Percentiles rank a stretch among this genome's conserved stretches.
phyloP scores from a whole-genome alignment of 2,797 vertebrate species.

The Oreochromis grahami region DNA sequence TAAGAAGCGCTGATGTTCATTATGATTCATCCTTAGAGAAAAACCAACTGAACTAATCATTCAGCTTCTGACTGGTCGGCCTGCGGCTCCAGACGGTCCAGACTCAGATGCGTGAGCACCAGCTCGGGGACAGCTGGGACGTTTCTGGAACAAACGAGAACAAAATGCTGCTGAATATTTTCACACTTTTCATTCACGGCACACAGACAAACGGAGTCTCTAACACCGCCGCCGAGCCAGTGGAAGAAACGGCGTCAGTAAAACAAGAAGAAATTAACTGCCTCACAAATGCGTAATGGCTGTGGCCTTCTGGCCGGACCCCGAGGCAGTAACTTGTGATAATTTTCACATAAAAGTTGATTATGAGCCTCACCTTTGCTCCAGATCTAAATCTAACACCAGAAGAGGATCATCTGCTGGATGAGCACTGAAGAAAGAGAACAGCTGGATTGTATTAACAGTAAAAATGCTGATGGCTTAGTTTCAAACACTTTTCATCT shows the following conservation, averaged over 20 bases:
- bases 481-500: not conserved
- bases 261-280: not conserved
- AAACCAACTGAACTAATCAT: not conserved
- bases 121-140: not conserved
- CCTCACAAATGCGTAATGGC: not conserved
- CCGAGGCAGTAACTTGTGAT: not conserved
- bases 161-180: conserved; percentile 21
- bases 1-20: not conserved
- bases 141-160: not conserved
- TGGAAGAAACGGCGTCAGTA: not conserved
- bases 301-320: not conserved
- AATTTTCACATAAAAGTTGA: conserved; percentile 13
- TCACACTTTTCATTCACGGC: not conserved
- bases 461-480: not conserved
- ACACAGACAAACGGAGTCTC: not conserved
- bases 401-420: not conserved
- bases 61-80: not conserved
- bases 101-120: not conserved
- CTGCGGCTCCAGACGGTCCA: not conserved
- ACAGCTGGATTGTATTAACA: not conserved
- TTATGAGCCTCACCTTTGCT: not conserved
- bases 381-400: not conserved
- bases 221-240: not conserved
- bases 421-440: not conserved
- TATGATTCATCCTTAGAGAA: not conserved